Base-by-base conservation (phyloP, 2,888 invertebrate species). In the Hydrotaea cyrtoneurina region DNA sequence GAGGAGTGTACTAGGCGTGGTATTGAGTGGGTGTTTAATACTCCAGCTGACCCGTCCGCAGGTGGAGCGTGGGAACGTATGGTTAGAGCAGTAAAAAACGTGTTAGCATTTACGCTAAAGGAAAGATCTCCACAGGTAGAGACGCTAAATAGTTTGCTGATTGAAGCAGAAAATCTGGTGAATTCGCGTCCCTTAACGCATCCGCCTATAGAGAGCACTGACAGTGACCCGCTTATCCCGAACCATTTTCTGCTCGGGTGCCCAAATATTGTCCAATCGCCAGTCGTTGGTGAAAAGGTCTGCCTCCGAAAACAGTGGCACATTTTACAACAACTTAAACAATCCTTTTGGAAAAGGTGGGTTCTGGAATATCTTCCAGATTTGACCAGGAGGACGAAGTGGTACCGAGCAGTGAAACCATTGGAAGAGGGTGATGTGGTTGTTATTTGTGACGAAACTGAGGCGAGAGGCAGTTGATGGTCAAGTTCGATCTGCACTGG, bases 401-500 rank as follows among this genome's bases (percentile, higher is more conserved):
- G 39, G 39, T 21, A 43, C 23, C 19, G n/a, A 21, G 21, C 17
- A 0, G 73, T 2, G 31, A 57, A 57, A 55, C 73, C 31, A 4
- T 10, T 82, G 11, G 23, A 78, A 43, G 69, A 82, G 15, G 77
- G 83, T 2, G 74, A 85, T 43, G 43, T 82, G 13, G 86, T 86
- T 0, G 39, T 87, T 4, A 55, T 88, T 15, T 86, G 87, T 17
- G 87, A 87, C 43, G 83, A 85, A 7, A 84, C 82, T 31, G 31
- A 4, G 31, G 31, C 7, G 31, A 7, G 7, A 31, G 5, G 88
- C 87, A 0, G 15, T 59, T 4, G 88, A 88, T 81, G 87, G 87
- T 13, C 86, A 87, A 21, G 86, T 87, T 0, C 31, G 88, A 1
- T 80, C 87, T 4, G 87, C 88, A 0, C 76, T 83, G 64, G 86